phyloP scores from a whole-genome alignment of 2,113 vertebrate species.

The Phalacrocorax carbo region DNA sequence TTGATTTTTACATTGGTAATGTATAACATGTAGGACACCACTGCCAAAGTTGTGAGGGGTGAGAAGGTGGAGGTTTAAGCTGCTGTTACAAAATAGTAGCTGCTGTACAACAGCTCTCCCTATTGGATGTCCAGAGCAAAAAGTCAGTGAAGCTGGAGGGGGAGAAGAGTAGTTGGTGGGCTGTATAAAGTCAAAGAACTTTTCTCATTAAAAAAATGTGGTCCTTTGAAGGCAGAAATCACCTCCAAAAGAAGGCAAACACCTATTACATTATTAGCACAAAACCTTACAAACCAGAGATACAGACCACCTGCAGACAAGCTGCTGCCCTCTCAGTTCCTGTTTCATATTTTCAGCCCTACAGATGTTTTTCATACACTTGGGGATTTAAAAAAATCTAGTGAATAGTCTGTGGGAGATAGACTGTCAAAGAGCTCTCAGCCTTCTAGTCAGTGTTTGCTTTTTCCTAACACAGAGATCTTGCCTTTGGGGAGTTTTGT shows the following conservation, averaged over 20 bases:
- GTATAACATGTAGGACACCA: neutral
- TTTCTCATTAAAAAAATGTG: slow-evolving; percentile 26
- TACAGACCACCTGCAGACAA: slow-evolving; percentile 52
- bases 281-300: slow-evolving; percentile 9
- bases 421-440: neutral
- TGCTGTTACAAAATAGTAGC: neutral
- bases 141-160: neutral
- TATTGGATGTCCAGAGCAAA: slow-evolving; percentile 21
- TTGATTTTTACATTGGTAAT: neutral
- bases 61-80: neutral
- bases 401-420: slow-evolving; percentile 28
- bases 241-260: slow-evolving; percentile 29
- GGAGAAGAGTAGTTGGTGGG: neutral
- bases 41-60: neutral
- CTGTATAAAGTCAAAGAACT: neutral
- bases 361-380: slow-evolving; percentile 51
- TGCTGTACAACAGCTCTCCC: slow-evolving; percentile 64
- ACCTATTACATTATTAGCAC: slow-evolving; percentile 59
- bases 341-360: slow-evolving; percentile 43
- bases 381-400: neutral
- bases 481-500: neutral
- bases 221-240: slow-evolving; percentile 50
- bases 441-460: slow-evolving; percentile 16
- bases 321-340: slow-evolving; percentile 48
- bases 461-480: neutral